phyloP scores from a whole-genome alignment of 2,113 vertebrate species.

The Cheilinus undulatus region DNA sequence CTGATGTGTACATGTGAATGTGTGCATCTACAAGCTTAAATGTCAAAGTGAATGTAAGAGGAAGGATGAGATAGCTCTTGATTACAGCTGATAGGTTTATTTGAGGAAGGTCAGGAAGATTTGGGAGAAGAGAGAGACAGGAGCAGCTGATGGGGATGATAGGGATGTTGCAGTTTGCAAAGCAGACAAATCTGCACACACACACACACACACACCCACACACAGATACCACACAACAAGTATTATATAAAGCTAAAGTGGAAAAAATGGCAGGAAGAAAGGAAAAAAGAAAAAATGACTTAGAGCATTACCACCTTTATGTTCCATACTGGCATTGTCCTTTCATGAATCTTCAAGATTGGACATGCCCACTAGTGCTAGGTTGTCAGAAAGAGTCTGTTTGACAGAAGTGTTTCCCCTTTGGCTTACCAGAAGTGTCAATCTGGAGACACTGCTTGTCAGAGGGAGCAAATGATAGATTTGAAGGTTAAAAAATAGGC shows the following conservation, averaged over 20 bases:
- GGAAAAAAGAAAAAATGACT: slow-evolving; percentile 18
- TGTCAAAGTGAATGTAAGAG: slow-evolving; percentile 67
- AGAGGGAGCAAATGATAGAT: slow-evolving; percentile 49
- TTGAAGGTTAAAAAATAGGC: slow-evolving; percentile 75
- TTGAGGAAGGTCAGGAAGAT: slow-evolving; percentile 77
- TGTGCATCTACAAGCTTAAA: slow-evolving; percentile 27
- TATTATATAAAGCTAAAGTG: slow-evolving; percentile 16
- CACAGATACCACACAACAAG: slow-evolving; percentile 1
- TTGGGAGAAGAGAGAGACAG: slow-evolving; percentile 66
- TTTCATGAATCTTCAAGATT: slow-evolving; percentile 56
- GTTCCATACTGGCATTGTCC: slow-evolving; percentile 41
- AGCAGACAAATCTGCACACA: slow-evolving; percentile 1
- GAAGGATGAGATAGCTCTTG: slow-evolving; percentile 65
- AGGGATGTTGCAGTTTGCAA: slow-evolving; percentile 39
- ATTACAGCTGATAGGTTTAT: slow-evolving; percentile 79
- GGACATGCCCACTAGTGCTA: slow-evolving; percentile 67
- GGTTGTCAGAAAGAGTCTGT: slow-evolving; percentile 77
- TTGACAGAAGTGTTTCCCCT: slow-evolving; percentile 60
- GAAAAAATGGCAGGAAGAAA: not conserved
- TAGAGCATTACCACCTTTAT: slow-evolving; percentile 19
- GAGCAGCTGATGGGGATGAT: slow-evolving; percentile 71
- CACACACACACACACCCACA: slow-evolving; percentile 4
- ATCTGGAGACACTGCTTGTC: slow-evolving; percentile 60
- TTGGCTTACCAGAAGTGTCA: slow-evolving; percentile 71
- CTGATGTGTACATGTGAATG: slow-evolving; percentile 4